These are phyloP conservation scores for Psittacula cyanocephala DNA, from an alignment of 2,113 vertebrate genomes.

Conservation along the genomic window DNA sequence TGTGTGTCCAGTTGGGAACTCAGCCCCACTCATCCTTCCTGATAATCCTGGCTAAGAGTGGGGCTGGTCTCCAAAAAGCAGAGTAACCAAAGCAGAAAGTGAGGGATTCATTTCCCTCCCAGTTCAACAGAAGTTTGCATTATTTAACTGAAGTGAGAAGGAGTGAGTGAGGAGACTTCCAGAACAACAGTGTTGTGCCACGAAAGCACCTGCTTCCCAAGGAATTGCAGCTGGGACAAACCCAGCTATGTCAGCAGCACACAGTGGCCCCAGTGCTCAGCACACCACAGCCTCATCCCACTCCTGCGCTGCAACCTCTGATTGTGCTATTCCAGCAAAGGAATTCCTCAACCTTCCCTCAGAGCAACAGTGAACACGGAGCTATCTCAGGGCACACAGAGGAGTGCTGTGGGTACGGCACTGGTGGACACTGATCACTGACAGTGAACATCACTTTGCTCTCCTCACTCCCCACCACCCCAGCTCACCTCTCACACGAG, in stretches of 20 bases:
- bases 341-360: accelerated
- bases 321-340: neutral
- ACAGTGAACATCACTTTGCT: accelerated
- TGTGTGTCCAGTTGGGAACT: neutral
- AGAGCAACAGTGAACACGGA: accelerated
- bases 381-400: accelerated
- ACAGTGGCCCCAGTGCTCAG: neutral
- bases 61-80: neutral
- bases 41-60: neutral
- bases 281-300: neutral
- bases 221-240: neutral
- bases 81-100: neutral
- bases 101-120: neutral
- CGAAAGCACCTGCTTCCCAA: neutral
- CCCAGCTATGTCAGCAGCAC: neutral
- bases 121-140: neutral
- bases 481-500: neutral
- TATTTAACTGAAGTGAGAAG: neutral
- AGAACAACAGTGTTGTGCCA: neutral
- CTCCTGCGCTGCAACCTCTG: neutral
- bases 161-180: neutral
- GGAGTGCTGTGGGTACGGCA: neutral
- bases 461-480: neutral
- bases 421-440: accelerated
- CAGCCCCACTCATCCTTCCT: neutral